These are phyloP conservation scores for Rafetus swinhoei DNA, from an alignment of 2,113 vertebrate genomes.

Conservation along the genomic window DNA sequence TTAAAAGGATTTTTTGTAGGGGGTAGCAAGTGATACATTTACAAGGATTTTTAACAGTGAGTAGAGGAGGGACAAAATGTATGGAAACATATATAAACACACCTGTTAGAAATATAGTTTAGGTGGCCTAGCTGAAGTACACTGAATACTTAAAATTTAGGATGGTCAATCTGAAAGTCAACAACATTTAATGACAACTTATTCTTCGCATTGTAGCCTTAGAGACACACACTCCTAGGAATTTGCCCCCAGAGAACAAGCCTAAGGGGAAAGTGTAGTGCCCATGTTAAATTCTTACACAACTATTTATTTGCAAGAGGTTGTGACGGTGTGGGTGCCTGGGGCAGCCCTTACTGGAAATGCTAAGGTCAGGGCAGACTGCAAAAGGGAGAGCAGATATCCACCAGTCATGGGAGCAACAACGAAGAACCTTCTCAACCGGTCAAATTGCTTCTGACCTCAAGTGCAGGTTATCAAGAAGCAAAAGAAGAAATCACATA, in stretches of 20 bases:
- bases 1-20: background rate
- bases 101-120: conserved; percentile 8
- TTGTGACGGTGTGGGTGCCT: too few species aligned
- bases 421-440: too few species aligned
- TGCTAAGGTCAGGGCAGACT: too few species aligned
- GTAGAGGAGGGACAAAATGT: background rate
- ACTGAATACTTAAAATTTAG: conserved; percentile 39
- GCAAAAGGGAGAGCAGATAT: too few species aligned
- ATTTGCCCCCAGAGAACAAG: too few species aligned
- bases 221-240: too few species aligned
- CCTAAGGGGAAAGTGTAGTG: background rate
- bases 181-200: conserved; percentile 17
- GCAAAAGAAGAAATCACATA: too few species aligned
- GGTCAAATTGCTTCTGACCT: too few species aligned
- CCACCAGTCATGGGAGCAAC: too few species aligned
- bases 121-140: background rate
- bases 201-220: background rate
- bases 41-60: background rate
- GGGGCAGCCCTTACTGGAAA: too few species aligned
- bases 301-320: background rate
- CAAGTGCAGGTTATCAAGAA: too few species aligned
- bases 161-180: conserved; percentile 21
- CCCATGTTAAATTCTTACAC: background rate
- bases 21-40: background rate
- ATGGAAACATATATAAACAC: background rate